phyloP scores from a whole-genome alignment of 1,140 invertebrate genomes.

The Lepidurus apus region DNA sequence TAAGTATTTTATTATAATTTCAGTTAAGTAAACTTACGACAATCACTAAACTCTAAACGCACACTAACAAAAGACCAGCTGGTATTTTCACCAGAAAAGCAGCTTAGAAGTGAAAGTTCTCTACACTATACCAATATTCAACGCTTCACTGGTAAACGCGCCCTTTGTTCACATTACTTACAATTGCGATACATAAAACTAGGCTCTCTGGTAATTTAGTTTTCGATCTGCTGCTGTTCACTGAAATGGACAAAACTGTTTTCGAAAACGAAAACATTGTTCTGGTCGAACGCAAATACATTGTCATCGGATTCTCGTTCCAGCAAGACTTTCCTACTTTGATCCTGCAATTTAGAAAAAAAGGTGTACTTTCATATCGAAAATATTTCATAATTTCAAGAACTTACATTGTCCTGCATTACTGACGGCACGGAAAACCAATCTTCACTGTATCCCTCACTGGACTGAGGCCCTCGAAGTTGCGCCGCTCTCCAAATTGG shows the following conservation, averaged over 20 bases:
- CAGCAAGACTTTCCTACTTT: neutral
- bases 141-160: neutral
- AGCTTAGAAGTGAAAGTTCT: neutral
- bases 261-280: neutral
- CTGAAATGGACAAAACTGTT: neutral
- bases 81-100: neutral
- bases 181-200: neutral
- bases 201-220: neutral
- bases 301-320: neutral
- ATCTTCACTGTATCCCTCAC: neutral
- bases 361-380: neutral
- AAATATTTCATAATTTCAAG: neutral
- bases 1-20: too few relatives aligned
- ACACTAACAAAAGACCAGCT: neutral
- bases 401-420: neutral
- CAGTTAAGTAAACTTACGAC: neutral
- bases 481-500: neutral
- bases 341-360: neutral
- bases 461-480: neutral
- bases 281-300: neutral
- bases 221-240: neutral
- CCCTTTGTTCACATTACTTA: constrained; percentile 6
- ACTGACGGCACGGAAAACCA: neutral
- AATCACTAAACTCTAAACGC: neutral
- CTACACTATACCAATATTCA: neutral